phyloP scores from a whole-genome alignment of 2,888 invertebrate genomes.

The Cerastis rubricosa region DNA sequence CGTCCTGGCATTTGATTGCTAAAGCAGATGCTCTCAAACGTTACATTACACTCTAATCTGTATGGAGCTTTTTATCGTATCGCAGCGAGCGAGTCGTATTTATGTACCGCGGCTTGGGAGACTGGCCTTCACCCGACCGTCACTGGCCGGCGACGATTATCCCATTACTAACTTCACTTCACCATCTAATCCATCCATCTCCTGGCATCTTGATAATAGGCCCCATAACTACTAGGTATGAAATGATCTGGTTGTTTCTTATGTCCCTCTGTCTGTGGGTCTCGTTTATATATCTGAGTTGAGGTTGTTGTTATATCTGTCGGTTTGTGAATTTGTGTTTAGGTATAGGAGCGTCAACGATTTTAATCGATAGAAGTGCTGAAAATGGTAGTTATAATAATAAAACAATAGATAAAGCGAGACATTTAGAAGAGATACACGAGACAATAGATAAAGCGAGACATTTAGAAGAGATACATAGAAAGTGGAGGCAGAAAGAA shows the following conservation, averaged over 20 bases:
- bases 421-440: too few species aligned
- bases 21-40: conserved; percentile 25
- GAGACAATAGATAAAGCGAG: too few species aligned
- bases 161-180: conserved; percentile 72
- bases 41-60: conserved; percentile 29
- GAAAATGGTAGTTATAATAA: not conserved
- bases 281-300: conserved; percentile 5
- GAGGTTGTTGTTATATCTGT: not conserved
- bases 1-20: conserved; percentile 14
- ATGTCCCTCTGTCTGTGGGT: not conserved
- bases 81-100: conserved; percentile 57
- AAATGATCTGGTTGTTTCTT: conserved; percentile 12
- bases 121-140: conserved; percentile 76
- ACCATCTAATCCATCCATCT: conserved; percentile 61
- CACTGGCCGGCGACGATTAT: conserved; percentile 74
- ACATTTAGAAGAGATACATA: too few species aligned
- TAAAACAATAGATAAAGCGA: too few species aligned
- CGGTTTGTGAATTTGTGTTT: not conserved
- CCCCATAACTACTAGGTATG: conserved; percentile 12
- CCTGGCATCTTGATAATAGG: conserved; percentile 59
- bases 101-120: conserved; percentile 65
- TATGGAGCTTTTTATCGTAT: conserved; percentile 39
- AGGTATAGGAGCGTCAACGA: not conserved
- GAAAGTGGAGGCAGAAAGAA: too few species aligned
- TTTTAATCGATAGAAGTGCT: not conserved